These are phyloP conservation scores for Leptosomus discolor DNA, from an alignment of 2,113 vertebrate genomes.

Conservation along the genomic window DNA sequence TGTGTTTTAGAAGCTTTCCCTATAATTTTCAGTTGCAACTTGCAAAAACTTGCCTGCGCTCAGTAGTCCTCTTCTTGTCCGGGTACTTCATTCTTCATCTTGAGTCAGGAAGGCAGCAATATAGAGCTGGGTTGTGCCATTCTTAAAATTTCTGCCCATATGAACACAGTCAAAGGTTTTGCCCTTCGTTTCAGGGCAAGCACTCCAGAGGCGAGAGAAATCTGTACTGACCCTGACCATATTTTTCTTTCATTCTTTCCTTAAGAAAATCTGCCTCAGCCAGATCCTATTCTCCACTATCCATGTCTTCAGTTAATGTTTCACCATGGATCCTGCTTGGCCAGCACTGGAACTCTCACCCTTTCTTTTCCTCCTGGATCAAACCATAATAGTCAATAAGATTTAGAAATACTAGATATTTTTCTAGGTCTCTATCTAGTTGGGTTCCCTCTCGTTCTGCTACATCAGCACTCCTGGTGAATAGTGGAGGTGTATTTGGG, in stretches of 20 bases:
- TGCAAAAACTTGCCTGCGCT: neutral
- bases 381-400: neutral
- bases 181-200: neutral
- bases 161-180: neutral
- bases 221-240: neutral
- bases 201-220: neutral
- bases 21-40: neutral
- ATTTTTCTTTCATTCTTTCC: neutral
- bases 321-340: neutral
- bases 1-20: neutral
- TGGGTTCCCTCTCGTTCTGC: neutral
- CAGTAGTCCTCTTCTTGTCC: neutral
- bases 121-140: neutral
- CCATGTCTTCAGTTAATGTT: neutral
- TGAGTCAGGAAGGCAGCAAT: neutral
- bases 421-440: neutral
- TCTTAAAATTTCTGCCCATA: neutral
- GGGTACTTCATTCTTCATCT: neutral
- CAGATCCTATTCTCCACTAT: neutral
- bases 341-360: neutral
- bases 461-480: neutral
- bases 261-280: neutral
- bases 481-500: neutral
- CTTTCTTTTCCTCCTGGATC: neutral
- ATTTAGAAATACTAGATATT: neutral